Evolutionary conservation across 1,140 invertebrate species (phyloP).

Genomic region (Solenopsis fugax): DNA sequence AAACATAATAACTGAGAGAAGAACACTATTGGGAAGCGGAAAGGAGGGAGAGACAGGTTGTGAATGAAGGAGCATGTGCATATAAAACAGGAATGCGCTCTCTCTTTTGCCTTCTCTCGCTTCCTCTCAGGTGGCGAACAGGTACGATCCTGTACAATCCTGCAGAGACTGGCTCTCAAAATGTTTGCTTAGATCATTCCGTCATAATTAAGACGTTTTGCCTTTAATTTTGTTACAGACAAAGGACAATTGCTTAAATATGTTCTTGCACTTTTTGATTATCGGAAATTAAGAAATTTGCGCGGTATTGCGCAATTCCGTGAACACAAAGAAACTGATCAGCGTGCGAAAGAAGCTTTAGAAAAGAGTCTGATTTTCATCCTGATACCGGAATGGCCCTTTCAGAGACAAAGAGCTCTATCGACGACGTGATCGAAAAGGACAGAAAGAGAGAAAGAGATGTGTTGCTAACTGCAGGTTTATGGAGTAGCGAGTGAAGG

Average conservation of each 20-base stretch:
- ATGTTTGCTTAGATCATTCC: neutral
- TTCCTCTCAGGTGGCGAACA: slow-evolving; percentile 12
- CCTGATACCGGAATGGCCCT: neutral
- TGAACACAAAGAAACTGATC: neutral
- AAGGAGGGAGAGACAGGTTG: slow-evolving; percentile 42
- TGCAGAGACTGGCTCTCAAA: neutral
- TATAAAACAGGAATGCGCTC: slow-evolving; percentile 34
- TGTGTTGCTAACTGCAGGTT: slow-evolving; percentile 72
- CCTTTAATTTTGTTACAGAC: slow-evolving; percentile 17
- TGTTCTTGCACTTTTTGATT: neutral
- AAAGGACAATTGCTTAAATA: neutral
- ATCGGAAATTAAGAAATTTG: neutral
- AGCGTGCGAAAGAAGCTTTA: neutral
- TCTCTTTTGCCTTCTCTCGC: slow-evolving; percentile 37
- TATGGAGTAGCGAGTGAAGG: slow-evolving; percentile 9
- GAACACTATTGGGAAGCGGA: slow-evolving; percentile 22
- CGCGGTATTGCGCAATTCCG: neutral
- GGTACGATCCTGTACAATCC: slow-evolving; percentile 30
- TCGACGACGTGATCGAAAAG: slow-evolving; percentile 26
- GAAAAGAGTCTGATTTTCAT: neutral
- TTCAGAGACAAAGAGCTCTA: slow-evolving; percentile 65
- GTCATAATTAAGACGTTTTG: neutral
- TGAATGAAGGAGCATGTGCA: slow-evolving; percentile 71
- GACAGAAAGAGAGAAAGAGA: slow-evolving; percentile 24
- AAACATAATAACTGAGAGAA: slow-evolving; percentile 12